Base-by-base conservation (phyloP, 1,140 invertebrate species). In the Polypedilum vanderplanki region DNA sequence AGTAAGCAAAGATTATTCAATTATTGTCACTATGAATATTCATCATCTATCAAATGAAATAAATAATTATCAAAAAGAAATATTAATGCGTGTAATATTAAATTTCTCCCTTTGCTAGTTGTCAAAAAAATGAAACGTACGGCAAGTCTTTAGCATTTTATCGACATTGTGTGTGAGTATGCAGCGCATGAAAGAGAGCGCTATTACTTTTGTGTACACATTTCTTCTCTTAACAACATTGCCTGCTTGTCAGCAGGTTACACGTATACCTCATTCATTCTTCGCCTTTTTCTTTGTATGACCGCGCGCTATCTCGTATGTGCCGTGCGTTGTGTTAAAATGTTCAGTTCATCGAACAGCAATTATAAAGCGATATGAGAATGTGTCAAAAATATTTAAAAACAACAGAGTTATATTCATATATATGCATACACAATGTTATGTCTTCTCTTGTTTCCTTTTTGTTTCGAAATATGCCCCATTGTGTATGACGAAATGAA, bases 201-300 rank as follows among this genome's bases (percentile, higher is more conserved):
- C 12, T 57, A n/a, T 57, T 57, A 57, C 8, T 12, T 57, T 57
- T n/a, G n/a, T n/a, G n/a, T n/a, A n/a, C n/a, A n/a, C n/a, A n/a
- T n/a, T 12, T 57, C 15, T 57, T 57, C 10, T 57, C n/a, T n/a
- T n/a, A n/a, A n/a, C 46, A 15, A 57, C 46, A 57, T 57, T 12
- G n/a, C 24, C n/a, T 57, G 65, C 17, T 17, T 70, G 65, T 70
- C 65, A 70, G 65, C 65, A 70, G 17, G 65, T 70, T 70, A 70
- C 65, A 70, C 65, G 65, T 22, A 20, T 70, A 18, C 8, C 46
- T 57, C n/a, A 17, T 57, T 12, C n/a, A 22, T 18, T 20, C 65
- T 70, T 70, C 17, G 15, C 65, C 17, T 65, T 67, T 5, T 3
- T 20, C 65, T 70, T n/a, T 70, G n/a, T 18, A 70, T 15, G 46